Evolutionary conservation across 2,113 vertebrate genomes (phyloP).

Genomic region (Campylorhamphus procurvoides): DNA sequence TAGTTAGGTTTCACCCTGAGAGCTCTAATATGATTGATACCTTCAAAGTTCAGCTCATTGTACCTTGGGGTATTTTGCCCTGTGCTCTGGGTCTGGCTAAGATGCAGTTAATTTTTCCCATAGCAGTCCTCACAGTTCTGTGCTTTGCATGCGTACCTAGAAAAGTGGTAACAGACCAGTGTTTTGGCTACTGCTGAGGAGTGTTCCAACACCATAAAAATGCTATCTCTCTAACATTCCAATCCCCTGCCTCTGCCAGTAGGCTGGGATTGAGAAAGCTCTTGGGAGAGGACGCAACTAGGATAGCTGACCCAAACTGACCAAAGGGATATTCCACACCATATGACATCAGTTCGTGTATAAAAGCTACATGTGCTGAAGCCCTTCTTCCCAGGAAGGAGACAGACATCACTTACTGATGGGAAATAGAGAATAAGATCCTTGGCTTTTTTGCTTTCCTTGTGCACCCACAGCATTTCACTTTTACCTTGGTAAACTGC

Average conservation of each 20-base stretch:
- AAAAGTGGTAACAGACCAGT: neutral
- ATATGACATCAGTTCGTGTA: neutral
- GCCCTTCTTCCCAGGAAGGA: neutral
- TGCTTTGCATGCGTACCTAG: neutral
- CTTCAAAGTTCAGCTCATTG: neutral
- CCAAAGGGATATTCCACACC: neutral
- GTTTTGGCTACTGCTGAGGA: neutral
- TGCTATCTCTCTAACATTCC: neutral
- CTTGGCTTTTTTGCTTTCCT: neutral
- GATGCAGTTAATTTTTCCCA: neutral
- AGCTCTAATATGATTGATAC: neutral
- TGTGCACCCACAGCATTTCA: neutral
- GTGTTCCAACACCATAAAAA: neutral
- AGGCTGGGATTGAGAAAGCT: neutral
- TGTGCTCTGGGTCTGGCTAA: neutral
- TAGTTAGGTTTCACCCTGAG: neutral
- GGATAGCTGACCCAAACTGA: neutral
- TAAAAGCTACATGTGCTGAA: neutral
- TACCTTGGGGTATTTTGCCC: neutral
- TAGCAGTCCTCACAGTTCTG: neutral
- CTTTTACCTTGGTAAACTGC: neutral
- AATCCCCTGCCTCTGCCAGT: neutral
- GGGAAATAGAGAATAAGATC: neutral
- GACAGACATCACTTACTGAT: fast-evolving
- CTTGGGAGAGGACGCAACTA: neutral